Base-by-base conservation (phyloP, 1,140 invertebrate species). In the Sycophila sp. region DNA sequence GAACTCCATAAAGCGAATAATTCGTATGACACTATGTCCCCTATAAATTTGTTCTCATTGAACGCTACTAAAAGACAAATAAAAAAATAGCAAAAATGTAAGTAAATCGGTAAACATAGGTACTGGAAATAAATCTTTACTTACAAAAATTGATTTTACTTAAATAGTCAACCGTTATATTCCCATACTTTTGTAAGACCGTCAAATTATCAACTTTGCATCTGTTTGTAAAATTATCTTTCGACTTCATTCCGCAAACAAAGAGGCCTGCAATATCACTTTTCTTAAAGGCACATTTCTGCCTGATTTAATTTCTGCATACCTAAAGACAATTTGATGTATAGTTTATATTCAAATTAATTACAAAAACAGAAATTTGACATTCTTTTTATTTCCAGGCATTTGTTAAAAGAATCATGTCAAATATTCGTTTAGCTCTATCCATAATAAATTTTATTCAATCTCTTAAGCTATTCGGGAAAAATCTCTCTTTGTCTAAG, bases 361-460 rank as follows among this genome's bases (percentile, higher is more conserved):
- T 59, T 19, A 11, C 24, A 59, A 56, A 19, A 56, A n/a, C 2
- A 3, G n/a, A 30, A 13, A n/a, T 32, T 11, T 11, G 22, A 17
- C n/a, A 38, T 22, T 17, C n/a, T 55, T 62, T 10, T 56, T 70
- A 70, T 59, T 30, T 70, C 19, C 17, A 70, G 22, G 22, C 60
- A 58, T 47, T 56, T 4, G 26, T n/a, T 10, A 17, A 69, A 59
- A 28, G 11, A 15, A 45, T 55, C 34, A 45, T 63, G 30, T 45
- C 15, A 32, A n/a, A 34, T 26, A 55, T 53, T 55, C 42, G 10
- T 32, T 40, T 7, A 17, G 32, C 24, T 42, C 32, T 36, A 45
- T 62, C 58, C 22, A 62, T 15, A 38, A 71, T 26, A 65, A 71
- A 71, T 36, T 67, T 30, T 11, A 67, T 67, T 19, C n/a, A 17